A percentile compares a stretch with the other conserved stretches of the same genome.
Conservation (phyloP, 2,888 invertebrate species). For the Metellina segmentata region DNA sequence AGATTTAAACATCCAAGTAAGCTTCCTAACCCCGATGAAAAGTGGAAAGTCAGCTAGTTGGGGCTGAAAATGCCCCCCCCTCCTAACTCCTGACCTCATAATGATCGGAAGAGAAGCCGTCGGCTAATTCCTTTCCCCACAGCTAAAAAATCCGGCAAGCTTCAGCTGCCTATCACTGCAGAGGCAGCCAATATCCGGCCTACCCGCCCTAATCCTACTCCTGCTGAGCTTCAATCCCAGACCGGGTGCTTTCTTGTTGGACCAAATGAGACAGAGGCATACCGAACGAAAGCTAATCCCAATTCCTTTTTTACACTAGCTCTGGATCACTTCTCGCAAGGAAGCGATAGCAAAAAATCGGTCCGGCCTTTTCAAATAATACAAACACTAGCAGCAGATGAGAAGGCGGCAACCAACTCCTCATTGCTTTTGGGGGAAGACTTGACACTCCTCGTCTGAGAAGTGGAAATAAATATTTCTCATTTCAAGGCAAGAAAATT, state of each 20-base stretch:
- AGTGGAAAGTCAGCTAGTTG: background rate
- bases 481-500: too few relatives aligned
- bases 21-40: too few relatives aligned
- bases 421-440: too few relatives aligned
- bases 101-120: constrained; percentile 50
- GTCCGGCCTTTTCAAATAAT: constrained; percentile 24
- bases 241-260: background rate
- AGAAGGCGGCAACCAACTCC: background rate
- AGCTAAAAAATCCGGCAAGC: constrained; percentile 39
- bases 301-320: constrained; percentile 10
- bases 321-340: background rate
- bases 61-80: background rate
- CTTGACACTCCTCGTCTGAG: too few relatives aligned
- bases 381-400: constrained; percentile 20
- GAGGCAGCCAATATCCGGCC: constrained; percentile 71
- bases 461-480: too few relatives aligned
- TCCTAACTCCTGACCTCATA: constrained; percentile 46
- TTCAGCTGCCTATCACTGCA: constrained; percentile 31
- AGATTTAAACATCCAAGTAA: too few relatives aligned
- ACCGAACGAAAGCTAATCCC: too few relatives aligned
- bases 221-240: constrained; percentile 62
- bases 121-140: constrained; percentile 21
- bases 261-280: too few relatives aligned
- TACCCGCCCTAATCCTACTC: constrained; percentile 72
- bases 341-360: too few relatives aligned